A percentile compares a stretch with the other conserved stretches of the same genome.
phyloP scores from a whole-genome alignment of 1,140 invertebrate genomes.

The Cecropterus lyciades region DNA sequence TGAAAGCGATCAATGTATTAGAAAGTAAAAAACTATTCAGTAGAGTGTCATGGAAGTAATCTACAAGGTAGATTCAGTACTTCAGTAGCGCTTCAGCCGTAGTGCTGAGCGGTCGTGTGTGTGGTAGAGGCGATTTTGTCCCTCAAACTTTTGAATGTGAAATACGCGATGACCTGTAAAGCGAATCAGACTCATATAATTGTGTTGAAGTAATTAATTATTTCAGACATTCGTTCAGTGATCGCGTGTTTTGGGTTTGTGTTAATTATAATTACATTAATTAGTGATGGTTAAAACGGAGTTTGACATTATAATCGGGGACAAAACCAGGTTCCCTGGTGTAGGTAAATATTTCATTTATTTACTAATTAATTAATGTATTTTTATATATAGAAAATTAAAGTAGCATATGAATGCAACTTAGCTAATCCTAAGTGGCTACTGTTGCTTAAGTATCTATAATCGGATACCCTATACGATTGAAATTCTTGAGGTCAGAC shows the following conservation, averaged over 20 bases:
- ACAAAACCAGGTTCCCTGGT: slow-evolving; percentile 46
- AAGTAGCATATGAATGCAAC: too few species aligned
- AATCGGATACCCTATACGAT: too few species aligned
- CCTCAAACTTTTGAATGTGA: slow-evolving; percentile 57
- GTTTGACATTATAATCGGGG: slow-evolving; percentile 23
- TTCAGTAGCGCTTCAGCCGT: slow-evolving; percentile 64
- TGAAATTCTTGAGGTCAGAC: too few species aligned
- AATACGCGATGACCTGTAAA: slow-evolving; percentile 49
- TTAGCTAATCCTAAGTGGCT: too few species aligned
- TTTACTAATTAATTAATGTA: slow-evolving; percentile 2
- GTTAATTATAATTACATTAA: slow-evolving; percentile 36
- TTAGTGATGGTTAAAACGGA: slow-evolving; percentile 40
- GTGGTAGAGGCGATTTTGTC: slow-evolving; percentile 50
- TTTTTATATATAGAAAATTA: too few species aligned
- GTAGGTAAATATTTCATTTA: slow-evolving; percentile 46
- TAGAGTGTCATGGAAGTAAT: neutral
- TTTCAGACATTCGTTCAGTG: slow-evolving; percentile 26
- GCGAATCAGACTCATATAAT: slow-evolving; percentile 34
- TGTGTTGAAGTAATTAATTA: slow-evolving; percentile 37
- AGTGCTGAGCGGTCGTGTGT: slow-evolving; percentile 50
- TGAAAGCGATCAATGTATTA: slow-evolving; percentile 10
- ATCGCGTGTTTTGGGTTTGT: slow-evolving; percentile 44
- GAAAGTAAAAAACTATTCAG: neutral
- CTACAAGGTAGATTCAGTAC: slow-evolving; percentile 19
- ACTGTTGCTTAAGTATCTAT: too few species aligned